Evolutionary conservation across 2,797 vertebrate genomes (phyloP), one percentile per base, ranked within the genome.

Genomic region (Spondyliosoma cantharus): DNA sequence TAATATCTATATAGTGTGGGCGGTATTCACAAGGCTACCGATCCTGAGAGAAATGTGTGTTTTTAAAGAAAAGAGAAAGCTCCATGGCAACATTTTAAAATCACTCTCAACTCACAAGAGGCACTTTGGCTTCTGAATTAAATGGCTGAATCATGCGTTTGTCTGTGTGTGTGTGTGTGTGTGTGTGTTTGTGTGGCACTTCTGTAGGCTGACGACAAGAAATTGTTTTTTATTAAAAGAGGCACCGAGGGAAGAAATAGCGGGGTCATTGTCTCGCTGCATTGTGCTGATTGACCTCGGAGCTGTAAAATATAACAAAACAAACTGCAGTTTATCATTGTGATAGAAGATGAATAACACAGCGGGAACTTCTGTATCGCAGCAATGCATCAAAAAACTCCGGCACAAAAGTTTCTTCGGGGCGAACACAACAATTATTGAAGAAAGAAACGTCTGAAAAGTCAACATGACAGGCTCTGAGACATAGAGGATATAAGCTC

Each of bases 311-410:
- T 69, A 3, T 8, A 50, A 58, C 19, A 48, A 63, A 2, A 46
- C 59, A 74, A 82, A 76, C 56, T 13, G 73, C 86, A 76, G 50
- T 86, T 86, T 29, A 82, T 86, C 78, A 77, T 71, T 49, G 42
- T 16, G 80, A 82, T 60, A 59, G 77, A 85, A 80, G 82, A 85
- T 17, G 63, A 90, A 84, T 52, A 85, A 59, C 71, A 32, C 0
- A 1, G 20, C 3, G 17, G 32, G 63, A 65, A 75, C 48, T 16
- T 56, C 12, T 52, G 54, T 62, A 25, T 72, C 53, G 11, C 19
- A 42, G 73, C 61, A 3, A 76, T 82, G 42, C 50, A 86, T 83
- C 71, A 83, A 71, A 74, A 68, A 37, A 37, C 48, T 46, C 25
- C 3, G 32, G n/a, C 48, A 49, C 45, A 14, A 60, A 74, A 42